Percentiles rank a stretch among this genome's conserved stretches.
Conservation (phyloP, 2,113 vertebrate genomes). For the Tupaia chinensis region DNA sequence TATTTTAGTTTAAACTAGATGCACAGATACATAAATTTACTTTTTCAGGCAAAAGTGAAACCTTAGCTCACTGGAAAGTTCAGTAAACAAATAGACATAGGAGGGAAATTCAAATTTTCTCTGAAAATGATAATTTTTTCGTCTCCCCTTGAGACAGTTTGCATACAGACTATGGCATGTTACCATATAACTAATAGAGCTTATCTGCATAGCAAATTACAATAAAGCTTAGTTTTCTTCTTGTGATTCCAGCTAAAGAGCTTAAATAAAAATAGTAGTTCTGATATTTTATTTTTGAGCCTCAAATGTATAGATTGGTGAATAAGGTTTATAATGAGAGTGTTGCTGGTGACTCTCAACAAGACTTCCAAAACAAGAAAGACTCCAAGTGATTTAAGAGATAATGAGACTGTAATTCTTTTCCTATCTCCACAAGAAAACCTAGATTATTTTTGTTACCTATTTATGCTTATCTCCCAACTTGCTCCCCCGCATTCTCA, state of each 20-base stretch:
- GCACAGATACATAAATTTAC: too few species aligned
- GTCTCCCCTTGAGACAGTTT: background rate
- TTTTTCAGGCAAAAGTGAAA: background rate
- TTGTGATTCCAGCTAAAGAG: too few species aligned
- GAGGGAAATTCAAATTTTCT: background rate
- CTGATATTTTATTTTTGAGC: background rate
- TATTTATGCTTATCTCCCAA: background rate
- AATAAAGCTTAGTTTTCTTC: background rate
- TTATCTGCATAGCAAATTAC: background rate
- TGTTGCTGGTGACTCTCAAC: background rate
- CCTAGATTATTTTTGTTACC: background rate
- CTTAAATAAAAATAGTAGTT: background rate
- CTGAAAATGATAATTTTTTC: background rate
- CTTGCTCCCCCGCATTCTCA: background rate
- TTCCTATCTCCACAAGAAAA: too few species aligned
- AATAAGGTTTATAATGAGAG: background rate
- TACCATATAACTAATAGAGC: too few species aligned
- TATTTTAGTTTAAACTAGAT: background rate
- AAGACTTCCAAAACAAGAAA: background rate
- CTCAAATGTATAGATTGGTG: background rate
- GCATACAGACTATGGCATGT: accelerated
- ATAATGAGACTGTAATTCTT: accelerated
- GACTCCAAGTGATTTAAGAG: background rate
- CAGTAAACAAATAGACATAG: background rate
- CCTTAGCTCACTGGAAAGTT: background rate